A percentile compares a stretch with the other conserved stretches of the same genome.
These are phyloP conservation scores for Tarsius wallacei DNA, from an alignment of 2,797 vertebrate genomes.

Conservation along the genomic window DNA sequence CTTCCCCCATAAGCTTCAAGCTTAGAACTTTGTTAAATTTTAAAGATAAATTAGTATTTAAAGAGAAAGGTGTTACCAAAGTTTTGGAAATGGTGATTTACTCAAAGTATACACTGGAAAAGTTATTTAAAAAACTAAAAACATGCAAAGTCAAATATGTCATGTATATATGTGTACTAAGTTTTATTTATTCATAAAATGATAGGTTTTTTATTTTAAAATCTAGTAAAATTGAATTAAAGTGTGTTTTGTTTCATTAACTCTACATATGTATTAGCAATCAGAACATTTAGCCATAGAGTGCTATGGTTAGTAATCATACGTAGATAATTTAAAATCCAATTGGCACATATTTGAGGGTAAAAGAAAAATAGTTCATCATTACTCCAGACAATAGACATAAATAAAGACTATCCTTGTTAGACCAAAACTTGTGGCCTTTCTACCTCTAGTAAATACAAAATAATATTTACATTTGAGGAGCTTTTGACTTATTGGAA, in stretches of 20 bases:
- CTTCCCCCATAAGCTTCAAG: not conserved
- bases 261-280: not conserved
- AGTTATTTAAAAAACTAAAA: not conserved
- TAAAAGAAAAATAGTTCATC: not conserved
- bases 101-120: not conserved
- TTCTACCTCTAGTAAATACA: not conserved
- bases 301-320: not conserved
- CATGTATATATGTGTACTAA: not conserved
- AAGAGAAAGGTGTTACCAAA: not conserved
- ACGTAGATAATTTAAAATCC: not conserved
- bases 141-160: not conserved
- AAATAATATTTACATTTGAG: not conserved
- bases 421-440: not conserved
- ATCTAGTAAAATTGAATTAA: not conserved
- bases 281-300: not conserved
- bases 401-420: not conserved
- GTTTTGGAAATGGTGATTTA: not conserved
- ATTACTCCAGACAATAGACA: not conserved
- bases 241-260: not conserved
- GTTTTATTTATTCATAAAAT: not conserved
- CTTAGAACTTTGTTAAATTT: not conserved
- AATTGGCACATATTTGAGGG: not conserved
- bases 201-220: not conserved
- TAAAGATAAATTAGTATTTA: not conserved
- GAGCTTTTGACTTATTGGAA: not conserved